Conservation (phyloP, 2,888 invertebrate species). For the Pseudococcus longispinus region DNA sequence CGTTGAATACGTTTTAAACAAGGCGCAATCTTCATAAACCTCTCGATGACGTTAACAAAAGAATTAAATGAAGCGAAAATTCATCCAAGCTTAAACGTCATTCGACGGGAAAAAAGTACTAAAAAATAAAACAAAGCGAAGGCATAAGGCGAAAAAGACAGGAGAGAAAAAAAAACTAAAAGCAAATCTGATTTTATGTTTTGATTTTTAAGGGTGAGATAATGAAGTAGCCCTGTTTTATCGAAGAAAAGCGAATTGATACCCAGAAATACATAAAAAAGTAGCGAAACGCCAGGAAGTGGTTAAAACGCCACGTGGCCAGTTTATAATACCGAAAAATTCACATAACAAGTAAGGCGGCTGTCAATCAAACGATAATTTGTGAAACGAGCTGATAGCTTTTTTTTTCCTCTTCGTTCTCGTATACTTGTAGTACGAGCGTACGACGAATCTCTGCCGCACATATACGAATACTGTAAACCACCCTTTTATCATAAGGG, state of each 20-base stretch:
- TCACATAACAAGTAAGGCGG: constrained; percentile 48
- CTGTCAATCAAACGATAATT: constrained; percentile 56
- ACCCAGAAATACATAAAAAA: constrained; percentile 41
- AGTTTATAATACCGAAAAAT: constrained; percentile 52
- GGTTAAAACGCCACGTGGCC: constrained; percentile 55
- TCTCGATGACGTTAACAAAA: constrained; percentile 50
- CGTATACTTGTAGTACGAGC: neutral
- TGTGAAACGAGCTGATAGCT: constrained; percentile 44
- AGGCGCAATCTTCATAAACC: constrained; percentile 24
- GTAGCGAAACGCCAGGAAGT: constrained; percentile 53
- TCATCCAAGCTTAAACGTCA: constrained; percentile 48
- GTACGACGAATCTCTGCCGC: neutral
- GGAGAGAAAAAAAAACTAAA: constrained; percentile 22
- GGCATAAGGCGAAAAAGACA: neutral
- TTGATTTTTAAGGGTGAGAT: constrained; percentile 54
- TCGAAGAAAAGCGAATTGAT: constrained; percentile 18
- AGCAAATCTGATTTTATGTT: constrained; percentile 49
- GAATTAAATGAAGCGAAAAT: constrained; percentile 50
- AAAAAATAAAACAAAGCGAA: constrained; percentile 29
- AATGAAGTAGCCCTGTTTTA: constrained; percentile 51
- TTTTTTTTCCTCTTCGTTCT: neutral
- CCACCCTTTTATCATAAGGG: neutral
- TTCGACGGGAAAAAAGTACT: constrained; percentile 6
- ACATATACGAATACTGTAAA: neutral
- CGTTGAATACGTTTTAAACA: neutral